Evolutionary conservation across 2,888 invertebrate genomes (phyloP), one percentile per base, ranked within the genome.

Genomic region (Sesamia inferens): DNA sequence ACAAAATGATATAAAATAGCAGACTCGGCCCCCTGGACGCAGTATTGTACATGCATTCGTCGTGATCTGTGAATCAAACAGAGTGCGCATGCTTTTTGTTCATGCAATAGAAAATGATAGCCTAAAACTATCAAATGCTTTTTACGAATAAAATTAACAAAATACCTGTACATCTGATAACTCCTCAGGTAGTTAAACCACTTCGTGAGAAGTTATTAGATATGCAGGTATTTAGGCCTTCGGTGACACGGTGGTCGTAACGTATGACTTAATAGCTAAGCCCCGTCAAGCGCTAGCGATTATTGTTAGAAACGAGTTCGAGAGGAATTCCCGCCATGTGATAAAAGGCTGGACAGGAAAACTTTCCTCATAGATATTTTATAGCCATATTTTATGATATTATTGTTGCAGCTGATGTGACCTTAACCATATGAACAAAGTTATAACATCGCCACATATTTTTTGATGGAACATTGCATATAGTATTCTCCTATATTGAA

Each of bases 271-370:
- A 51, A 55, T 42, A 62, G 48, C 22, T 24, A 19, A 8, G n/a
- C 55, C 16, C n/a, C 74, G 61, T 39, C 39, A 39, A 39, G 39
- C 39, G 39, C 39, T 39, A 39, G 39, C 57, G 57, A 39, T 31
- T 57, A 22, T 55, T 19, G 51, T 69, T 16, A 16, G 39, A 47
- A 69, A 83, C 69, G 54, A 55, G 62, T 77, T 68, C 44, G 59
- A 48, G 22, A 39, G 75, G 72, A 70, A 74, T 73, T 71, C 71
- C 70, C 70, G 31, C 16, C 67, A 16, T 61, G 57, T 76, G 67
- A 62, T 42, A 55, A 61, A 59, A 54, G 65, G 54, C 42, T 22
- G 48, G 39, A 44, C 59, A 72, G 75, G 76, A 76, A 76, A 81
- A 82, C 78, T 62, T 48, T 66, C 47, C 51, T 48, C 54, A 22